Evolutionary conservation across 2,113 vertebrate genomes (phyloP).

Genomic region (Carollia perspicillata): DNA sequence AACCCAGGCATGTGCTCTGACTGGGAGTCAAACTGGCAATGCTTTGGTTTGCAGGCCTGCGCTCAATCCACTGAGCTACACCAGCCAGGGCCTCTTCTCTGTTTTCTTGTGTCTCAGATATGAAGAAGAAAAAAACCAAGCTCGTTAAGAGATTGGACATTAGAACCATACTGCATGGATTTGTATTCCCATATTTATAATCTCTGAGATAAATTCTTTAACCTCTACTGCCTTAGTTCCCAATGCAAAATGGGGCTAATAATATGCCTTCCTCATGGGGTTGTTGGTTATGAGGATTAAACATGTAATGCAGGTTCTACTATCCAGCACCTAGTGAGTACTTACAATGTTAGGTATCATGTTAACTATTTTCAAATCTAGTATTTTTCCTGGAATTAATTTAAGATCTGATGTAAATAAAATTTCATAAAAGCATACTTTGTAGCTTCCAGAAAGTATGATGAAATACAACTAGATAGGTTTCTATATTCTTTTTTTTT

Average conservation of each 20-base stretch:
- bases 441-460: slow-evolving; percentile 23
- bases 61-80: no score
- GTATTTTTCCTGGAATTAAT: slow-evolving; percentile 40
- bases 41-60: no score
- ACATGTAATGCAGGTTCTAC: background rate
- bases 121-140: background rate
- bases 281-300: slow-evolving; percentile 40
- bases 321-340: background rate
- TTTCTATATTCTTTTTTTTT: background rate
- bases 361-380: slow-evolving; percentile 29
- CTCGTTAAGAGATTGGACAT: slow-evolving; percentile 10
- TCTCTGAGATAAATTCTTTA: slow-evolving; percentile 17
- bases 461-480: background rate
- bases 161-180: background rate
- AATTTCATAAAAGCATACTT: slow-evolving; percentile 22
- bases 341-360: slow-evolving; percentile 19
- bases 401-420: slow-evolving; percentile 10
- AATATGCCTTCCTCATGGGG: background rate
- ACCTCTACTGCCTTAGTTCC: background rate
- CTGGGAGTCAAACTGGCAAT: no score
- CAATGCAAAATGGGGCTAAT: background rate
- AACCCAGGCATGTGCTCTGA: no score
- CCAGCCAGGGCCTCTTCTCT: background rate
- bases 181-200: background rate
- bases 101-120: background rate